Evolutionary conservation across 1,140 invertebrate genomes (phyloP), one percentile per base, ranked within the genome.

Genomic region (Drosophila kohkoa): DNA sequence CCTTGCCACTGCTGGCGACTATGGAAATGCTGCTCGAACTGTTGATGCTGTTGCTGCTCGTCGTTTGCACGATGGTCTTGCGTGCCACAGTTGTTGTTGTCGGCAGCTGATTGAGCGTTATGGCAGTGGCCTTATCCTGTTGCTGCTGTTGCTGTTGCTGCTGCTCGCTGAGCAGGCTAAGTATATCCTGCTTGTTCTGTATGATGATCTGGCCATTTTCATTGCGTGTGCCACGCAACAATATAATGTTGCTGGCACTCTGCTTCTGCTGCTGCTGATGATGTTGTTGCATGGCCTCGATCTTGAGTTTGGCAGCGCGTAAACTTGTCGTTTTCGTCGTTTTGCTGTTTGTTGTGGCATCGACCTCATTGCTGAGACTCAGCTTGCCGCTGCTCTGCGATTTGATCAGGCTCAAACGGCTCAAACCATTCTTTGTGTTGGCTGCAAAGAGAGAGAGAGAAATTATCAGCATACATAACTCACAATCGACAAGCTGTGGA

Each of bases 161-260:
- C 58, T 91, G 85, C 28, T 91, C 90, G 60, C 75, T 92, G 32
- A 91, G 78, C 69, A 92, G 76, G 45, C 78, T 92, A 6, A 92
- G 81, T 55, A 92, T 88, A 13, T 92, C 92, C 77, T 92, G 92
- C 35, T 92, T 92, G 57, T 92, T 92, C 60, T 92, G 92, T 52
- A 92, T 90, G 41, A 92, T 91, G 55, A 92, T 92, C 76, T 92
- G 91, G 15, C 92, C 92, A 83, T 92, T 92, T 68, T 92, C 92
- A 48, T 92, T 92, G 52, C 92, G 86, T n/a, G 92, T 81, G 49
- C 92, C 92, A 32, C 92, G 92, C 81, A 92, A 58, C 77, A 92
- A 75, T 16, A 92, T 92, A 25, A 92, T 92, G 63, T 92, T 92
- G 72, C 77, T 75, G 57, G 52, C 79, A 77, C 16, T 82, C 75